Base-by-base conservation (phyloP, 1,140 invertebrate genomes). In the Neodiprion pinetum region DNA sequence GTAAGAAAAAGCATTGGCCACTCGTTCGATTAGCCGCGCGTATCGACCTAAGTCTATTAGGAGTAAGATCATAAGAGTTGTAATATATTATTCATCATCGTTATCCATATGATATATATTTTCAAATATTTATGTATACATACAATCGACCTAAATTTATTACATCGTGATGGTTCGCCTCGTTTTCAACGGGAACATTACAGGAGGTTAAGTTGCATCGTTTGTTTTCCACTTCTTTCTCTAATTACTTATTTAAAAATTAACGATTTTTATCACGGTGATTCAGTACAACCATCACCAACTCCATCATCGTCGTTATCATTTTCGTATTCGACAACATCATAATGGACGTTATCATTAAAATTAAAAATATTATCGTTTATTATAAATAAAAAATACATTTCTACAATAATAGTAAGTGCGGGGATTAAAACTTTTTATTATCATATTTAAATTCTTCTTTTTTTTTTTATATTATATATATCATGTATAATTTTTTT, bases 21-120 rank as follows among this genome's bases (percentile, higher is more conserved):
- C 21, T 21, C 67, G 67, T 17, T 11, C 10, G 10, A 11, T 8
- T 69, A 47, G 5, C 40, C 67, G 67, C 67, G 12, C 17, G 40
- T 12, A 23, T 23, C 53, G 53, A 61, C 53, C 53, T 61, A 12
- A 17, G n/a, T 61, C 53, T 61, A 21, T 21, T 48, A 73, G 4
- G 67, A 76, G 70, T 71, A 76, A 67, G 72, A 72, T 53, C 61
- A 71, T 75, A 77, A 71, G 73, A 75, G 23, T 75, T 71, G 74
- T 70, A 75, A 77, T 77, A 77, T 77, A 77, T 77, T 75, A 77
- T 75, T 75, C 73, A 77, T 77, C 72, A 75, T 75, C 72, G 75
- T 77, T 70, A 77, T 77, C 73, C 65, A 75, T 72, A 75, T 61
- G n/a, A 61, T 61, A 61, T 61, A 17, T 17, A 61, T 61, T 61